Conservation (phyloP, 2,797 vertebrate genomes). For the Gymnopithys bicolor region DNA sequence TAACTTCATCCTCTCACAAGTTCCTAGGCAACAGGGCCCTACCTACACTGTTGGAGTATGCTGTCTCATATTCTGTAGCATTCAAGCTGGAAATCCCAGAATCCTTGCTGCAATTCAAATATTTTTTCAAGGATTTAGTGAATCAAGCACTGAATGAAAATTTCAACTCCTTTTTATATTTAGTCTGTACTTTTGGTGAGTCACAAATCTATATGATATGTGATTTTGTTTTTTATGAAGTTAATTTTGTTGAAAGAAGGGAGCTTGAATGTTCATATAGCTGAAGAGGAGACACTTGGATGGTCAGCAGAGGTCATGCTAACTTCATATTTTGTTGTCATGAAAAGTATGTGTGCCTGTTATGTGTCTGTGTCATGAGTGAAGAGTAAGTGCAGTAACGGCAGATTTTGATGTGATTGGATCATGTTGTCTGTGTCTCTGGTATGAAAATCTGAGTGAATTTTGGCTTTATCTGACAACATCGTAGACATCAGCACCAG, state of each 20-base stretch:
- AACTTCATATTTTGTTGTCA: background rate
- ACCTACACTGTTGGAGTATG: background rate
- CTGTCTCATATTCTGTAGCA: background rate
- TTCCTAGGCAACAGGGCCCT: background rate
- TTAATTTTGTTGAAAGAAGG: background rate
- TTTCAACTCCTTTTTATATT: background rate
- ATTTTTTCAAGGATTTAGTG: background rate
- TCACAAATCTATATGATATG: background rate
- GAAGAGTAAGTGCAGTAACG: background rate
- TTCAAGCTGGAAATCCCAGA: background rate
- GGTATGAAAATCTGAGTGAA: background rate
- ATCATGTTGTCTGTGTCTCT: background rate
- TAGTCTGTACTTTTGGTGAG: background rate
- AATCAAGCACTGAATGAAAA: background rate
- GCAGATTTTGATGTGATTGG: background rate
- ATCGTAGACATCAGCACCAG: rapidly evolving
- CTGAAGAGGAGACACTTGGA: background rate
- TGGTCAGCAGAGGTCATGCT: background rate
- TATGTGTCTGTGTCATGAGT: background rate
- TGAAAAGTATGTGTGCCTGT: background rate
- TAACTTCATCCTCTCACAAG: background rate
- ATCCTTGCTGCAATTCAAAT: background rate
- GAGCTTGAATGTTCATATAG: background rate
- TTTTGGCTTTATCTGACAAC: background rate
- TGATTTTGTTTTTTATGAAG: background rate